Percentiles rank a stretch among this genome's conserved stretches.
Conservation (phyloP, 1,140 invertebrate genomes). For the Lordiphosa clarofinis region DNA sequence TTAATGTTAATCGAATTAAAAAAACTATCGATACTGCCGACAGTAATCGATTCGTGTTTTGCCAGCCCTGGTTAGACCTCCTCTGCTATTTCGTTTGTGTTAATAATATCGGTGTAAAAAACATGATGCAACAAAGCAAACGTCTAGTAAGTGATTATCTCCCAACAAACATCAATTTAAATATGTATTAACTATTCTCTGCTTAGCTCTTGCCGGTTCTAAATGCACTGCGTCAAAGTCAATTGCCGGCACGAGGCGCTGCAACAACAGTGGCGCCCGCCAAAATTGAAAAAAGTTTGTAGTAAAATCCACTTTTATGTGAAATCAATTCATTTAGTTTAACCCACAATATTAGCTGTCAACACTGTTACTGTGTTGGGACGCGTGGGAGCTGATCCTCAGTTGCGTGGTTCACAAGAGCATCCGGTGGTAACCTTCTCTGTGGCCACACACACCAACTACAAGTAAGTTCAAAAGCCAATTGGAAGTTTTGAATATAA, state of each 20-base stretch:
- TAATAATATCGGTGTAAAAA: not conserved
- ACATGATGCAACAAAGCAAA: conserved; percentile 64
- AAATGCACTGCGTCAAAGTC: conserved; percentile 26
- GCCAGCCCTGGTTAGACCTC: not conserved
- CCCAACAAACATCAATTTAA: too few relatives aligned
- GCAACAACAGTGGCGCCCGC: conserved; percentile 54
- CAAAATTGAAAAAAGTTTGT: conserved; percentile 77
- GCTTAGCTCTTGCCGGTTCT: conserved; percentile 41
- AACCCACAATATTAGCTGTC: conserved; percentile 84
- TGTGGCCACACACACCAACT: conserved; percentile 93
- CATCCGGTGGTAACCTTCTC: conserved; percentile 95
- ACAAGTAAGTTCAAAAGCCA: conserved; percentile 80
- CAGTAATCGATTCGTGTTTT: too few relatives aligned
- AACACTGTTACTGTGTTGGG: conserved; percentile 93
- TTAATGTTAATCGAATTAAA: too few relatives aligned
- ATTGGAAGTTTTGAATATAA: not conserved
- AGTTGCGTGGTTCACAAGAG: conserved; percentile 88
- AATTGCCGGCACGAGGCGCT: conserved; percentile 47
- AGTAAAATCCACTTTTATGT: not conserved
- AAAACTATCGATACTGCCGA: too few relatives aligned
- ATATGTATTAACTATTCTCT: not conserved
- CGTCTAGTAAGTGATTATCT: conserved; percentile 35
- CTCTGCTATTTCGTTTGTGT: not conserved
- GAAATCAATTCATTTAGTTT: not conserved
- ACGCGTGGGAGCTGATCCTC: conserved; percentile 91